Evolutionary conservation across 2,888 invertebrate species (phyloP), one percentile per base, ranked within the genome.

Genomic region (Hirtodrosophila confusa): DNA sequence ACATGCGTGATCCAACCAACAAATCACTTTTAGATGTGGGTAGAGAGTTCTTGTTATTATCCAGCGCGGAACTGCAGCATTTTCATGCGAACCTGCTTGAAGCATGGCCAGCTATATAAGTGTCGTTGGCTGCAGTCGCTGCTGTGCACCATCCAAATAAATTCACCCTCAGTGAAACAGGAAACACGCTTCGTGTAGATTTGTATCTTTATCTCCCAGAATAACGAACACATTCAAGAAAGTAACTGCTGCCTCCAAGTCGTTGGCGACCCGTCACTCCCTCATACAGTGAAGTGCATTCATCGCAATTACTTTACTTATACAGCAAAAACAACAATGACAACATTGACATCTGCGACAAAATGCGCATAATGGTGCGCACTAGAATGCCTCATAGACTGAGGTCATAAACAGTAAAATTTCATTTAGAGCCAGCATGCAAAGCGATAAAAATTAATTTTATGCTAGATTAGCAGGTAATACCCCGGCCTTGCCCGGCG

Each of bases 91-190:
- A 78, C 84, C 78, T 78, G 78, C 67, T 64, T 60, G 54, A 65
- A 55, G 57, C 60, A 69, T 61, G 64, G 75, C 61, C 66, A 61
- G 80, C 69, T 68, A 36, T 66, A 37, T 60, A 75, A 70, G 80
- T 75, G 73, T 51, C 51, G 66, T 58, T 80, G 61, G 45, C 49
- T 40, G 54, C 43, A 41, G 37, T 47, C 64, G 80, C 73, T 75
- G 66, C 74, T 86, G 87, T 83, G 82, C 87, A 78, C 77, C 87
- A 83, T 83, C 88, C 87, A 86, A 83, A 83, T 88, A 88, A 83
- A 86, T 88, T 85, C 88, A 80, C 82, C 87, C 82, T 86, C 85
- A 71, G 87, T 78, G 87, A 71, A 84, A 86, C 88, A 86, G 88
- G 87, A 83, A 88, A 83, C 82, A 69, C 84, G 82, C 82, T 88